Base-by-base conservation (phyloP, 1,140 invertebrate genomes). In the Aphis craccivora region DNA sequence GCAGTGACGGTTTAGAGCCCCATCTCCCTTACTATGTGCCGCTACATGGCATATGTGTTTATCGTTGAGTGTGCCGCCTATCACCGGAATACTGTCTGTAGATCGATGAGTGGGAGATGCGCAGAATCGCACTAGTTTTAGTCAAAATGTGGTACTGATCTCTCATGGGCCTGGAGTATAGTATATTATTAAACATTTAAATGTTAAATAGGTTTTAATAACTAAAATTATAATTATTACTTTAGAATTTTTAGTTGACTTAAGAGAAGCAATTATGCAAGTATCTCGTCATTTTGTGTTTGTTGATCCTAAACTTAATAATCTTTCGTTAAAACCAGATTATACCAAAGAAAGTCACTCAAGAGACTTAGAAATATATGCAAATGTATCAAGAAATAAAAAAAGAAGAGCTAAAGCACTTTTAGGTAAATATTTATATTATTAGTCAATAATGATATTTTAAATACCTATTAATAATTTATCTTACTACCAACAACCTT, bases 311-410 rank as follows among this genome's bases (percentile, higher is more conserved):
- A 97, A 97, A 95, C 95, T 97, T 93, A 96, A 95, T 93, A 96
- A 97, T 95, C 96, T 97, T n/a, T 96, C 96, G 91, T 96, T 99
- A 48, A 97, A 98, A 94, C 98, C 99, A 91, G 99, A 99, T 96
- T 99, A 99, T 95, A 97, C 97, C 90, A 98, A 98, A 96, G 98
- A 99, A 95, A 99, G 98, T 95, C 99, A 99, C 96, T 96, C 97
- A 45, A 97, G 97, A 94, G 99, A 99, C 95, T 97, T 99, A 95
- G 98, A 99, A 94, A 98, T 97, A 95, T 99, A 99, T 95, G 97
- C 99, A 23, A 98, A 98, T 96, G 98, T 98, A 20, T 98, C 98
- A 22, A 96, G 97, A 94, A 98, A 97, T 94, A 97, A 98, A 94
- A 97, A 97, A 94, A 96, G 99, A 95, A 96, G 99, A 94, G 99